These are phyloP conservation scores for Phyllopteryx taeniolatus DNA, from an alignment of 2,113 vertebrate genomes.

Conservation along the genomic window DNA sequence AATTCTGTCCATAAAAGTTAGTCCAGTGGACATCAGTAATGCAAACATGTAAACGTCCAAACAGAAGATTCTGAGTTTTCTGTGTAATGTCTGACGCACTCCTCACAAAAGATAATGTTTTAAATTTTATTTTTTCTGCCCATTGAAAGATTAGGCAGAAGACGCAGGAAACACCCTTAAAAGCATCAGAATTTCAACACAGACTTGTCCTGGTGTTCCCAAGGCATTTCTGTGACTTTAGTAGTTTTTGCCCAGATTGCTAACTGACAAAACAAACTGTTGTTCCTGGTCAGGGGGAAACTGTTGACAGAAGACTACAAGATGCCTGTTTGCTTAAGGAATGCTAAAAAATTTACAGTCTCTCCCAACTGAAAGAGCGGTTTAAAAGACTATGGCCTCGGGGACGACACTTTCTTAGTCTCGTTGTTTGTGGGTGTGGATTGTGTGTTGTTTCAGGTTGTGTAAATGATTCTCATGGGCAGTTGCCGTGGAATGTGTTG, in stretches of 20 bases:
- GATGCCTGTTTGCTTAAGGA: constrained; percentile 10
- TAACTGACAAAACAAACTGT: background rate
- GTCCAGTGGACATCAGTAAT: background rate
- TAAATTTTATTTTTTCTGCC: background rate
- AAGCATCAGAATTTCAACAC: background rate
- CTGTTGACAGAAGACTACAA: constrained; percentile 6
- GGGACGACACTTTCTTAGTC: constrained; percentile 34
- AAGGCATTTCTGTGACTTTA: constrained; percentile 14
- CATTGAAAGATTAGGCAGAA: background rate
- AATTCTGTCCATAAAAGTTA: too few relatives aligned
- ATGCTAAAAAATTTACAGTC: constrained; percentile 37
- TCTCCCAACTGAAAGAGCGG: constrained; percentile 48
- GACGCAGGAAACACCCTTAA: background rate
- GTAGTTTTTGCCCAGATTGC: constrained; percentile 4
- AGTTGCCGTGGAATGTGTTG: constrained; percentile 63
- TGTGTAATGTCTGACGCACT: background rate
- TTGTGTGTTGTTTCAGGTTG: constrained; percentile 62
- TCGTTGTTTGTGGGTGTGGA: constrained; percentile 31
- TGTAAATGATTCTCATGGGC: constrained; percentile 53
- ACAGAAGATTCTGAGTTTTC: background rate
- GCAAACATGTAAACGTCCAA: background rate
- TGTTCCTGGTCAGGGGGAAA: background rate
- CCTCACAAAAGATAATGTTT: background rate
- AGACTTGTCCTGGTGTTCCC: background rate
- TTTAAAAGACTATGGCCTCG: constrained; percentile 38